A percentile compares a stretch with the other conserved stretches of the same genome.
These are phyloP conservation scores for Tetragonisca angustula DNA, from an alignment of 2,888 invertebrate genomes.

Conservation along the genomic window DNA sequence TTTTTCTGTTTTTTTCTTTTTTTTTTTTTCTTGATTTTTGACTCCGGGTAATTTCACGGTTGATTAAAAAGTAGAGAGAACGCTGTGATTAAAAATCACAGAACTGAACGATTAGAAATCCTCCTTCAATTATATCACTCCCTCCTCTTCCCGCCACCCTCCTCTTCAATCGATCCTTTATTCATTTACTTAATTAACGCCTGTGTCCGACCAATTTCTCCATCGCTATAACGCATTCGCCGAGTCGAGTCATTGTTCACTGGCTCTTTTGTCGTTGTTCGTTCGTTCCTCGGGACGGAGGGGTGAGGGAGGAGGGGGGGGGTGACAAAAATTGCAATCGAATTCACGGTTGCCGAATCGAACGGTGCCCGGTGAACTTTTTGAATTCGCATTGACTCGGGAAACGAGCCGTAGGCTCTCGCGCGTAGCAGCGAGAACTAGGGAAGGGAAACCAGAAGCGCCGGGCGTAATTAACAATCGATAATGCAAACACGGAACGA, in stretches of 20 bases:
- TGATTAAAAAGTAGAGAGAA: background rate
- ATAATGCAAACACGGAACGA: slow-evolving; percentile 46
- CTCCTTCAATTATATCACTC: background rate
- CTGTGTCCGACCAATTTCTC: slow-evolving; percentile 16
- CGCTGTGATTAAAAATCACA: background rate
- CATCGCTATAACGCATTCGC: slow-evolving; percentile 4
- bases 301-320: too few relatives aligned
- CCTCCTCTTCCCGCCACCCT: too few relatives aligned
- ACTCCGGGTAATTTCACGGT: background rate
- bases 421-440: too few relatives aligned
- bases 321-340: slow-evolving; percentile 1
- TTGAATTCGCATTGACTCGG: slow-evolving; percentile 6
- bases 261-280: slow-evolving; percentile 11
- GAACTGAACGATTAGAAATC: background rate
- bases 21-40: too few relatives aligned
- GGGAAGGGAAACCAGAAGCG: background rate
- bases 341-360: background rate
- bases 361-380: background rate
- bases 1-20: background rate
- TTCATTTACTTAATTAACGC: slow-evolving; percentile 27
- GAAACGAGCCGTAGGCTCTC: background rate
- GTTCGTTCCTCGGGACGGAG: background rate
- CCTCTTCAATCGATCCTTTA: background rate
- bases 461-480: slow-evolving; percentile 53
- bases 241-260: slow-evolving; percentile 23